Base-by-base conservation (phyloP, 2,113 vertebrate species). In the Acrocephalus arundinaceus region DNA sequence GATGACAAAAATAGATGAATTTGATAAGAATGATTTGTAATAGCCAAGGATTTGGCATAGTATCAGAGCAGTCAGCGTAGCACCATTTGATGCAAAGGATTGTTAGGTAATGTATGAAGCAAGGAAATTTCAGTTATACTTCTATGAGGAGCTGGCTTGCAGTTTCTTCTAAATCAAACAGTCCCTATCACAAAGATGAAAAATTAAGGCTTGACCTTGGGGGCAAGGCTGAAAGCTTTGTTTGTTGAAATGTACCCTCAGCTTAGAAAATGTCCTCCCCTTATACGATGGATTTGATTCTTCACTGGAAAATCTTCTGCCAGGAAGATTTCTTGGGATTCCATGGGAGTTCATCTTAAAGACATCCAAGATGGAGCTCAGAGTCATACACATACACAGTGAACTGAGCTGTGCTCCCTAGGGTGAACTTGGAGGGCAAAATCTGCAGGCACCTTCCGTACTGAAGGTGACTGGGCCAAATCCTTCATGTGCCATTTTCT, bases 271-370 rank as follows among this genome's bases (percentile, higher is more conserved):
- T 55, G 23, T 93, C 46, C 72, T 73, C 75, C 58, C 73, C 3
- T 73, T 20, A 30, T 23, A 75, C 66, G 85, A 88, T 86, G 43
- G 51, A 91, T 96, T 85, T 94, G 61, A 93, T 75, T 95, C 87
- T 92, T 84, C 39, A 52, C 62, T 85, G 67, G 71, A 74, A 89
- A 94, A 72, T 75, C 77, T 90, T 80, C 49, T 88, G 66, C 85
- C 82, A 81, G 80, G 95, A 94, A 93, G 68, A 95, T 81, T 89
- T 11, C 66, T 39, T 90, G 54, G 27, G 70, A 73, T 90, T 89
- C 76, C n/a, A 55, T 43, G 67, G 70, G 89, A 96, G 73, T 87
- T 95, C n/a, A 66, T 93, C 77, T 91, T 96, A 73, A 92, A 80
- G 37, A 74, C 57, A 43, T 90, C 89, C 87, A 89, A 41, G 74